Evolutionary conservation across 2,888 invertebrate species (phyloP).

Genomic region (Caenorhabditis becei): DNA sequence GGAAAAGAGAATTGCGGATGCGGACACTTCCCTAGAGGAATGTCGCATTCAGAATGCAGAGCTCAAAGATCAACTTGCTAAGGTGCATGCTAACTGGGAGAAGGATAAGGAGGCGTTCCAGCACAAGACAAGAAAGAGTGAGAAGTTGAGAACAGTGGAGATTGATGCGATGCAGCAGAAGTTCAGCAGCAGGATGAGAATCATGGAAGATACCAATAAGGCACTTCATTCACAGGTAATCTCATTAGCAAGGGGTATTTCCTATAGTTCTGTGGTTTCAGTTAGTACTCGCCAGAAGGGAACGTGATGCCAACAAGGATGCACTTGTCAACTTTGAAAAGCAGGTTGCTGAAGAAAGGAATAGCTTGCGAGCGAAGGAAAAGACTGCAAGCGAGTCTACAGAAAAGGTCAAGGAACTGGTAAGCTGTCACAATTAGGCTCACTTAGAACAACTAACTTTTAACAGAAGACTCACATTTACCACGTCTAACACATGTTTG

Average conservation of each 20-base stretch:
- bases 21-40: constrained; percentile 68
- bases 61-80: constrained; percentile 74
- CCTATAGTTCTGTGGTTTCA: constrained; percentile 50
- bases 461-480: constrained; percentile 62
- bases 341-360: constrained; percentile 56
- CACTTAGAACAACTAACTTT: constrained; percentile 33
- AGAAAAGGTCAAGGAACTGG: constrained; percentile 67
- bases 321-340: constrained; percentile 71
- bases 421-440: constrained; percentile 35
- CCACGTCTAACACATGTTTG: constrained; percentile 47
- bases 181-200: constrained; percentile 80
- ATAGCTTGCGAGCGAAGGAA: constrained; percentile 72
- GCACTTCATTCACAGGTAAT: constrained; percentile 78
- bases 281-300: constrained; percentile 79
- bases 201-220: constrained; percentile 82
- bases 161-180: constrained; percentile 81
- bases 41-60: constrained; percentile 76
- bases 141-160: constrained; percentile 79
- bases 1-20: constrained; percentile 73
- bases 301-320: constrained; percentile 79
- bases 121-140: constrained; percentile 80
- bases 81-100: constrained; percentile 71
- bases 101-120: constrained; percentile 77
- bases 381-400: constrained; percentile 57
- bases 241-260: not conserved